These are phyloP conservation scores for Myiagra hebetior DNA, from an alignment of 2,113 vertebrate genomes.

Conservation along the genomic window DNA sequence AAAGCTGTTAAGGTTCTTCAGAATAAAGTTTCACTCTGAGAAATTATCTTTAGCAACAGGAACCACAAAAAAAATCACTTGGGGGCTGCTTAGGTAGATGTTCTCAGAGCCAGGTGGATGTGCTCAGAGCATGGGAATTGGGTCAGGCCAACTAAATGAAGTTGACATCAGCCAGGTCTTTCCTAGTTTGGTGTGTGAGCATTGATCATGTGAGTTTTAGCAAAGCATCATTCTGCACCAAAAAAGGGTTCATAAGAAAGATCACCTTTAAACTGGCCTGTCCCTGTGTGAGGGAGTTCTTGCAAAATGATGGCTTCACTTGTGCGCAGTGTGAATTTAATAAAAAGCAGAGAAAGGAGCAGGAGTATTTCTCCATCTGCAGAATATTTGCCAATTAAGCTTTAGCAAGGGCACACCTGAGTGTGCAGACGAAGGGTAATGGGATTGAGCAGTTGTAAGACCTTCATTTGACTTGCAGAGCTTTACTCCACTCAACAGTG, in stretches of 20 bases:
- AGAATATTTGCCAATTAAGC: not conserved
- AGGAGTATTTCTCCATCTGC: not conserved
- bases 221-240: not conserved
- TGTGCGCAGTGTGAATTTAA: not conserved
- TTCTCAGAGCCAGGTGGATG: not conserved
- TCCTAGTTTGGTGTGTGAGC: not conserved
- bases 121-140: not conserved
- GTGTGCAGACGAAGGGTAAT: conserved; percentile 16
- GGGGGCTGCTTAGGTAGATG: not conserved
- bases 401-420: not conserved
- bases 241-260: not conserved
- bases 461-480: conserved; percentile 13
- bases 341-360: not conserved
- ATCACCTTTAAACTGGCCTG: not conserved
- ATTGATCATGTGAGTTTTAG: not conserved
- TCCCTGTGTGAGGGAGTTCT: not conserved
- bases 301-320: not conserved
- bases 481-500: not conserved
- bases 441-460: conserved; percentile 5
- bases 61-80: not conserved
- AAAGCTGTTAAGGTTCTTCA: not conserved
- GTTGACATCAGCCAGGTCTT: not conserved
- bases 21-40: not conserved
- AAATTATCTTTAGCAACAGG: not conserved
- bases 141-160: not conserved